A percentile compares a stretch with the other conserved stretches of the same genome.
phyloP scores from a whole-genome alignment of 2,888 invertebrate genomes.

The Aphodius granarius region DNA sequence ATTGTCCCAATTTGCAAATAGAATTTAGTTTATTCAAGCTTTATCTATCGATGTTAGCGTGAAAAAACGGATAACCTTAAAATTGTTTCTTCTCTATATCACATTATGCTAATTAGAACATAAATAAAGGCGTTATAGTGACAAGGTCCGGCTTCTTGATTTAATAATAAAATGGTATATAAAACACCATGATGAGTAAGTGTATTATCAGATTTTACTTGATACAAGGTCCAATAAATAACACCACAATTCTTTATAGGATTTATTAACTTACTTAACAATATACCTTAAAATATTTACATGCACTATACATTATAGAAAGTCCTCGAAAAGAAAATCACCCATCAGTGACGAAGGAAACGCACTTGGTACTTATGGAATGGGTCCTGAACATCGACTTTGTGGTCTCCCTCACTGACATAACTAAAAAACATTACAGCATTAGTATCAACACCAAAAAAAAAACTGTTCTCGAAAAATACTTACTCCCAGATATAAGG shows the following conservation, averaged over 20 bases:
- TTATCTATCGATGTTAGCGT: not conserved
- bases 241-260: not conserved
- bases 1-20: not conserved
- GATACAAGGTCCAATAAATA: not conserved
- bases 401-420: conserved; percentile 10
- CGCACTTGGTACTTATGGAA: conserved; percentile 14
- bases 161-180: not conserved
- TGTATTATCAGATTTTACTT: no score
- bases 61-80: not conserved
- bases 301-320: not conserved
- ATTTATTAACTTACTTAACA: not conserved
- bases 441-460: not conserved
- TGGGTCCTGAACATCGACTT: conserved; percentile 16
- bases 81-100: not conserved
- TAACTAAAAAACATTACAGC: conserved; percentile 9
- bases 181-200: not conserved
- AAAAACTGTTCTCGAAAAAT: conserved; percentile 50
- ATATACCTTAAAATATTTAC: not conserved
- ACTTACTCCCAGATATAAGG: conserved; percentile 57
- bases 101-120: not conserved
- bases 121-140: not conserved
- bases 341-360: not conserved
- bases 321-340: not conserved
- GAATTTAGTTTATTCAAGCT: not conserved
- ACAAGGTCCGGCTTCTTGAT: not conserved